Evolutionary conservation across 2,888 invertebrate species (phyloP).

Genomic region (Xestobium rufovillosum): DNA sequence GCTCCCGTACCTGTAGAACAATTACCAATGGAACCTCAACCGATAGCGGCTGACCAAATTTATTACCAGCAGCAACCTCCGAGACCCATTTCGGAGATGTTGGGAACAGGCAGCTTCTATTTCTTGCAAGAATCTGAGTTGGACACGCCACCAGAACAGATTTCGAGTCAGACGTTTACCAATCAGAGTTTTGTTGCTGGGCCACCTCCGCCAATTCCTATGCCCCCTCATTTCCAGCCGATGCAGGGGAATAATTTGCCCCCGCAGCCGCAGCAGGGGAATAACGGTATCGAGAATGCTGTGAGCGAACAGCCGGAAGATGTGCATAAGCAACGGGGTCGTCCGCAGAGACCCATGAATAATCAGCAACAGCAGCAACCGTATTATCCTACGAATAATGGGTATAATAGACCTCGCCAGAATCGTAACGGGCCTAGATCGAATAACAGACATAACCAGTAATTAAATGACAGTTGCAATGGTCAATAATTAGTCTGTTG

Average conservation of each 20-base stretch:
- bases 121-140: conserved; percentile 63
- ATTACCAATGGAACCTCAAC: conserved; percentile 23
- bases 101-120: conserved; percentile 69
- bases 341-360: conserved; percentile 21
- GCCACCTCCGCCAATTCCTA: conserved; percentile 50
- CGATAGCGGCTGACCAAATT: conserved; percentile 29
- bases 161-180: conserved; percentile 78
- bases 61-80: conserved; percentile 41
- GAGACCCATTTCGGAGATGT: conserved; percentile 66
- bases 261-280: conserved; percentile 31
- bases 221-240: conserved; percentile 46
- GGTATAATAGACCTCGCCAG: conserved; percentile 34
- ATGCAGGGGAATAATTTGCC: conserved; percentile 34
- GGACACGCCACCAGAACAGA: conserved; percentile 61
- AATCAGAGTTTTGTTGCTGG: conserved; percentile 68
- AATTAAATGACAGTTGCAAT: too few species aligned
- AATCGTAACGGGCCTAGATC: conserved; percentile 34
- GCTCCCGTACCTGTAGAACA: conserved; percentile 7
- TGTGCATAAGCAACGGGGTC: conserved; percentile 35
- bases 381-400: conserved; percentile 39
- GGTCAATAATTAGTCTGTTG: too few species aligned
- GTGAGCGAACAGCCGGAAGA: conserved; percentile 44
- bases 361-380: conserved; percentile 34
- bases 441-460: too few species aligned
- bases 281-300: conserved; percentile 29